Evolutionary conservation across 2,113 vertebrate species (phyloP), one percentile per base, ranked within the genome.

Genomic region (Zosterops borbonicus): DNA sequence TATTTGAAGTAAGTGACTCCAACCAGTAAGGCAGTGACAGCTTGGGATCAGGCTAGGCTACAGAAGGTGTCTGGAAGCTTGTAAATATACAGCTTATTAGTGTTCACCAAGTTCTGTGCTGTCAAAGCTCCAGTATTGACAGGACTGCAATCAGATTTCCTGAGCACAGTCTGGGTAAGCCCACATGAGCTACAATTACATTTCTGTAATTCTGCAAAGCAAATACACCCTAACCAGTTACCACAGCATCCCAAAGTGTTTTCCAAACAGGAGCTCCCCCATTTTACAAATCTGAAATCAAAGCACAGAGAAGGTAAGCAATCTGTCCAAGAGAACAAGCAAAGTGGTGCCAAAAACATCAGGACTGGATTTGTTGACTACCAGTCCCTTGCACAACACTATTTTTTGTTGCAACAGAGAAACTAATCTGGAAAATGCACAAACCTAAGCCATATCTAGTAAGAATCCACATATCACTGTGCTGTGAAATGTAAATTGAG

Each of bases 241-340:
- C 96, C 93, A 97, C 92, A 90, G 82, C 62, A 95, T 95, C 93
- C 95, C 93, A 95, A 91, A 96, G 92, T 80, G 91, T 62, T 95
- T 97, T 94, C 94, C 95, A 96, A 95, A 93, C 85, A 76, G 59
- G 79, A 90, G 85, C 65, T 96, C 71, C 92, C 96, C 90, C 84
- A 83, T 92, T 94, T 83, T 95, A 97, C 55, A 94, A 18, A 94
- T 95, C 93, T 96, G 94, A 96, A 96, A 96, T 85, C 69, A 88
- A 95, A 96, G 94, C 92, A 95, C 76, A 97, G 92, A 97, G 71
- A 94, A 91, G 93, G 88, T 95, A 96, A 91, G 56, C 59, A 90
- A 74, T 86, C 64, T 86, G 82, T 78, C 68, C 68, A 46, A 70
- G 64, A 62, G 56, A 90, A 77, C 14, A 46, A 69, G n/a, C 14